Evolutionary conservation across 2,797 vertebrate species (phyloP).

Genomic region (Brachyalestes nurse): DNA sequence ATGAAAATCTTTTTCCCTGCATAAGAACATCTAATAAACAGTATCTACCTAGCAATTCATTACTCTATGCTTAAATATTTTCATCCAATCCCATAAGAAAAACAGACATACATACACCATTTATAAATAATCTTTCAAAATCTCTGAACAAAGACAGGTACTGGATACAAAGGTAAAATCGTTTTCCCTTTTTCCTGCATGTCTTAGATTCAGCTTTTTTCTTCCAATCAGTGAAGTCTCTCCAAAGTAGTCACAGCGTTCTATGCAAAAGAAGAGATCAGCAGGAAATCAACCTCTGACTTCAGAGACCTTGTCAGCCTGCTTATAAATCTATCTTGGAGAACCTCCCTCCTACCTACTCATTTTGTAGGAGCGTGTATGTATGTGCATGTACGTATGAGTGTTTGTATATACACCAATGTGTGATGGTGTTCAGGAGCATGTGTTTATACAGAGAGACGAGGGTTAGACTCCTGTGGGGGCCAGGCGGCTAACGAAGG

Average conservation of each 20-base stretch:
- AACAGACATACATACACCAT: slow-evolving; percentile 24
- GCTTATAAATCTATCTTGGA: slow-evolving; percentile 38
- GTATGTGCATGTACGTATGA: slow-evolving; percentile 39
- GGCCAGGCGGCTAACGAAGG: slow-evolving; percentile 95
- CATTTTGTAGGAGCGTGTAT: slow-evolving; percentile 18
- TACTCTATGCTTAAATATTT: slow-evolving; percentile 43
- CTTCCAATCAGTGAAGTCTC: slow-evolving; percentile 22
- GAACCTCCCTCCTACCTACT: slow-evolving; percentile 34
- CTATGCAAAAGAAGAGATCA: slow-evolving; percentile 43
- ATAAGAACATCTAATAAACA: background rate
- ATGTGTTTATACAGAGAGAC: slow-evolving; percentile 29
- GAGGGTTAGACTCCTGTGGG: slow-evolving; percentile 87
- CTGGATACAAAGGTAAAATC: background rate
- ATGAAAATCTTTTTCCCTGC: slow-evolving; percentile 3
- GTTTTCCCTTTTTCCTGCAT: background rate
- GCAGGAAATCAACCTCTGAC: slow-evolving; percentile 33
- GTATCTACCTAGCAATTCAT: slow-evolving; percentile 22
- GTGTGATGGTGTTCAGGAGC: slow-evolving; percentile 30
- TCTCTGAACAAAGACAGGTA: slow-evolving; percentile 41
- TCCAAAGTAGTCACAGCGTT: slow-evolving; percentile 43
- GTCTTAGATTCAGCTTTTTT: slow-evolving; percentile 24
- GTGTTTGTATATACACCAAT: slow-evolving; percentile 50
- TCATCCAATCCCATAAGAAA: slow-evolving; percentile 29
- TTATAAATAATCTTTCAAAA: slow-evolving; percentile 46
- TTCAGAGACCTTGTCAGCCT: slow-evolving; percentile 25